Conservation (phyloP, 2,888 invertebrate species). For the Dynastes maya region DNA sequence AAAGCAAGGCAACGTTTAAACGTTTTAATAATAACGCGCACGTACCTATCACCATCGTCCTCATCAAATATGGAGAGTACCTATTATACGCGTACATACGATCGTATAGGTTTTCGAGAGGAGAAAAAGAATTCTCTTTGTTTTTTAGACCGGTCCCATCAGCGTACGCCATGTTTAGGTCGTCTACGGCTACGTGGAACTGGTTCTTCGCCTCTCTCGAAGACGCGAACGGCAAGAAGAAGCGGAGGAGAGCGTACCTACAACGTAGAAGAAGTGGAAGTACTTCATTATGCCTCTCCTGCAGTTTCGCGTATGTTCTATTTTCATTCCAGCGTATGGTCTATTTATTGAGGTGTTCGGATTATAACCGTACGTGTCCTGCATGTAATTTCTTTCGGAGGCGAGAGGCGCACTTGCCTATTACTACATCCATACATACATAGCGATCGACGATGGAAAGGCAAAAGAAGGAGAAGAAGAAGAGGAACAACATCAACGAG, state of each 20-base stretch:
- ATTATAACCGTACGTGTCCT: slow-evolving; percentile 52
- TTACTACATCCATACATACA: no score
- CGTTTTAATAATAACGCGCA: slow-evolving; percentile 20
- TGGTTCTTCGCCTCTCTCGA: slow-evolving; percentile 60
- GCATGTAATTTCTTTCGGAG: slow-evolving; percentile 24
- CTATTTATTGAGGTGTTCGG: slow-evolving; percentile 64
- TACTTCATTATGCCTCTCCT: slow-evolving; percentile 57
- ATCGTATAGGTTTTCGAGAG: slow-evolving; percentile 3
- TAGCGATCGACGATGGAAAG: background rate
- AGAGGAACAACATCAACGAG: background rate
- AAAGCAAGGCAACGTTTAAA: background rate
- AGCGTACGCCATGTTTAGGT: slow-evolving; percentile 62
- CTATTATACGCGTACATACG: background rate
- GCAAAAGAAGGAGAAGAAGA: slow-evolving; percentile 17
- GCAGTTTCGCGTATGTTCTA: slow-evolving; percentile 54
- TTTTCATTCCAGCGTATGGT: slow-evolving; percentile 60
- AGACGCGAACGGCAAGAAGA: no score
- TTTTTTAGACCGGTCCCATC: slow-evolving; percentile 66
- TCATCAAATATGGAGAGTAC: slow-evolving; percentile 28
- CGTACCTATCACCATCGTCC: slow-evolving; percentile 2
- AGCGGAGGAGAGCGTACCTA: background rate
- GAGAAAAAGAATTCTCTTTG: slow-evolving; percentile 57
- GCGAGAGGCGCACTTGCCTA: no score
- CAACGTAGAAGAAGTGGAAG: slow-evolving; percentile 49
- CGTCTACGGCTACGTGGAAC: slow-evolving; percentile 59